phyloP scores from a whole-genome alignment of 2,797 vertebrate species.

The Psittacula echo region DNA sequence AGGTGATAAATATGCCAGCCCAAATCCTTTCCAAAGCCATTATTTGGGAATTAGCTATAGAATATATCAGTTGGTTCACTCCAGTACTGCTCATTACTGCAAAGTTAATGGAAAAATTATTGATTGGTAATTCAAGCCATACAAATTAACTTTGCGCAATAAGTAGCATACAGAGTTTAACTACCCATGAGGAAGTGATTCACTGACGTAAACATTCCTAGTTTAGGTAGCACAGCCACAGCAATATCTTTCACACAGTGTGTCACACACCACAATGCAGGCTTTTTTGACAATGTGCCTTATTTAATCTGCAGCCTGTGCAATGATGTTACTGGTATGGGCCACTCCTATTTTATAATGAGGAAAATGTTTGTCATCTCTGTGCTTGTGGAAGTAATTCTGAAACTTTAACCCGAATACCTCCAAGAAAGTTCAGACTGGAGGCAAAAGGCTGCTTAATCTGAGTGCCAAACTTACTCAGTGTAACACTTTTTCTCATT shows the following conservation, averaged over 20 bases:
- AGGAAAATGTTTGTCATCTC: background rate
- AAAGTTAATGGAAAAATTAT: slow-evolving; percentile 59
- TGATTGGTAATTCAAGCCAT: background rate
- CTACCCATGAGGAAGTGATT: background rate
- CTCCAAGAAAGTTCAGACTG: background rate
- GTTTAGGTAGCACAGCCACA: background rate
- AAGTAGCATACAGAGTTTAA: background rate
- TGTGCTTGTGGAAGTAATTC: background rate
- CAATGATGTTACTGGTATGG: background rate
- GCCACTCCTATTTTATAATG: background rate
- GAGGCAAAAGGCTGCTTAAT: background rate
- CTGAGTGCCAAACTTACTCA: background rate
- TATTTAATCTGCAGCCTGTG: background rate
- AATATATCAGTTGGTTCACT: slow-evolving; percentile 22
- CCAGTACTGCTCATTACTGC: slow-evolving; percentile 13
- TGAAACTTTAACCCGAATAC: background rate
- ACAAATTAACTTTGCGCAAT: background rate
- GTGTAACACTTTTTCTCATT: background rate
- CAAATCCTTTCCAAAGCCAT: slow-evolving; percentile 20
- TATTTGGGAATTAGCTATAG: slow-evolving; percentile 19
- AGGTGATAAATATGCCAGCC: background rate
- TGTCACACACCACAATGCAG: rapidly evolving
- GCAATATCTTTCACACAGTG: background rate
- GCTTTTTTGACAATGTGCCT: background rate
- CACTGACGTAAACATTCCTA: background rate